Evolutionary conservation across 2,888 invertebrate genomes (phyloP), one percentile per base, ranked within the genome.

Genomic region (Drosophila buzzatii): DNA sequence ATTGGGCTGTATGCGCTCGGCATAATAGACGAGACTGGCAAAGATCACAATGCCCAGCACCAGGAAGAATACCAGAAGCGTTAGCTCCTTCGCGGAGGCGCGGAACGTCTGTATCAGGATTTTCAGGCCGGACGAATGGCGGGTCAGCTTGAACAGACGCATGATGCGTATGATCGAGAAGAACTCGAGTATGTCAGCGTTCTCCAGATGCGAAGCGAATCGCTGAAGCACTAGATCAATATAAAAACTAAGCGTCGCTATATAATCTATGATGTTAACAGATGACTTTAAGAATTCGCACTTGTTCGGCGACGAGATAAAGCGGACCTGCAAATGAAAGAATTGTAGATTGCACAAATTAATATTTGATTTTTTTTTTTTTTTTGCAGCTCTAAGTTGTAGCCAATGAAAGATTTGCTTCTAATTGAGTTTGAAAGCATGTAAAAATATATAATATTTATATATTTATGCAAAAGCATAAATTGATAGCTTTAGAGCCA

Each of bases 211-310:
- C 55, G 97, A 96, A 66, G 98, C 97, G 93, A 98, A 97, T 92
- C 96, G 96, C 92, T 98, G 97, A 81, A 98, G 95, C 89, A 96
- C 95, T 92, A 98, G 94, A 94, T 99, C 98, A 93, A 98, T 96
- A 95, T 99, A 99, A 95, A 99, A 99, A 93, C 98, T 99, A 93
- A 99, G 95, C 44, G 99, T 99, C 77, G 99, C 99, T 89, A 99
- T 98, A 94, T 99, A 98, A 94, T 99, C 99, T 94, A 99, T 99
- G 93, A 99, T 97, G 94, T 99, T 99, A 91, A 99, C 98, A 75
- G 99, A 99, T 92, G 96, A 98, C 93, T 97, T 97, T 93, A 99
- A 95, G 94, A 99, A 99, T 92, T 97, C 97, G 93, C 97, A 97
- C 93, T 98, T 98, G 92, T 97, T 97, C 39, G 98, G 98, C 82